Percentiles rank a stretch among this genome's conserved stretches.
These are phyloP conservation scores for Onychomys torridus DNA, from an alignment of 2,797 vertebrate genomes.

Conservation along the genomic window DNA sequence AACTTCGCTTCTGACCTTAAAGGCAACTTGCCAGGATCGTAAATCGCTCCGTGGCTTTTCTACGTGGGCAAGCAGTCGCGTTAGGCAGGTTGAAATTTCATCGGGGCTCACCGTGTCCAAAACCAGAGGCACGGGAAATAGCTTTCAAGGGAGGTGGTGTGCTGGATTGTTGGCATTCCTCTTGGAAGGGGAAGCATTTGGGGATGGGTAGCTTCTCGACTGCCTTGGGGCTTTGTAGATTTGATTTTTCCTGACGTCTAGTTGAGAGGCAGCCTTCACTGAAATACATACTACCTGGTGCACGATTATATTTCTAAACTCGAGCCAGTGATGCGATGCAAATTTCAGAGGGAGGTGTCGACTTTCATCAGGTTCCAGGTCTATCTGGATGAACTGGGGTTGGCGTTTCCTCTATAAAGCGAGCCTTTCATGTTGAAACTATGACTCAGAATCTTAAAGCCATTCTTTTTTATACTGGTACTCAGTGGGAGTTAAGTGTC, in stretches of 20 bases:
- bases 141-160: conserved; percentile 83
- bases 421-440: conserved; percentile 81
- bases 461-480: conserved; percentile 65
- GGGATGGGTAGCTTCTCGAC: background rate
- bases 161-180: conserved; percentile 68
- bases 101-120: background rate
- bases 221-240: background rate
- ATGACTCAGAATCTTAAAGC: conserved; percentile 76
- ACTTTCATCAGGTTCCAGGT: conserved; percentile 84
- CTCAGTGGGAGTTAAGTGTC: conserved; percentile 74
- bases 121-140: conserved; percentile 55
- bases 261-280: conserved; percentile 55
- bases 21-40: conserved; percentile 58
- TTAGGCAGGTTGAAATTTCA: conserved; percentile 70
- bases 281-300: conserved; percentile 50
- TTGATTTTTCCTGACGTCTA: conserved; percentile 4
- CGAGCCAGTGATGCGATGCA: conserved; percentile 76
- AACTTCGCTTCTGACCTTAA: conserved; percentile 72
- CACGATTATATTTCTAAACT: conserved; percentile 73
- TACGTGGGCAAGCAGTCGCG: background rate
- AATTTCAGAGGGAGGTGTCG: conserved; percentile 83
- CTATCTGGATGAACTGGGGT: conserved; percentile 79
- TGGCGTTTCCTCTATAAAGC: conserved; percentile 82
- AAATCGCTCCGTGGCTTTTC: conserved; percentile 49
- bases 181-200: conserved; percentile 26